Evolutionary conservation across 2,113 vertebrate genomes (phyloP), one percentile per base, ranked within the genome.

Genomic region (Chaetops frenatus): DNA sequence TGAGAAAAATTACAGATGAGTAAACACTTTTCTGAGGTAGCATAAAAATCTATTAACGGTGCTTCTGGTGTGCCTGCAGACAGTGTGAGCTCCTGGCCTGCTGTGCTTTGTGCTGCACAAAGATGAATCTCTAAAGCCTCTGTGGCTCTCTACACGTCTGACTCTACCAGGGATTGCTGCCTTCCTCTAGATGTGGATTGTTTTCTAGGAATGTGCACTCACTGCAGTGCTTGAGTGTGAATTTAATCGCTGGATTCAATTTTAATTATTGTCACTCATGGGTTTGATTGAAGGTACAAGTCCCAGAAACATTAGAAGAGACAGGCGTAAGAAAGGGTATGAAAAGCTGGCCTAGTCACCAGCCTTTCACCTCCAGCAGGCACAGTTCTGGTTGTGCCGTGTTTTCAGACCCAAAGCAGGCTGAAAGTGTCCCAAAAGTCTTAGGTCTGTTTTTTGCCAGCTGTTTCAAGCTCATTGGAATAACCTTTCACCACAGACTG

Each of bases 1-100:
- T 4, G 77, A 95, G 76, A 86, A 81, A 78, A 93, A 94, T 74
- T 86, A 66, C 90, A 93, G 88, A 96, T 90, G 85, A 92, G 82
- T 92, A 94, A 95, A 96, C 80, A 66, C 80, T 96, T 67, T 74
- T 10, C 67, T 72, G 61, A 90, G 88, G 92, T 95, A 93, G 79
- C 82, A 74, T 67, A 81, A 91, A 94, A 95, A 76, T 69, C 73
- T 91, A 21, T 81, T 86, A 51, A 20, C 0, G 0, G 35, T 88
- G 64, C 35, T 83, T 47, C 29, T 88, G 57, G n/a, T 50, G 35
- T 77, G 70, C 50, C 54, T 66, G n/a, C 29, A 54, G 62, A 40
- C 57, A 40, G 45, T 19, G 51, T 15, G 5, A 0, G 6, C 36
- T 81, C 29, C 15, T 57, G 65, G 73, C 81, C 45, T 8, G 1